phyloP scores from a whole-genome alignment of 2,888 invertebrate genomes.

The Deroplatys truncata region DNA sequence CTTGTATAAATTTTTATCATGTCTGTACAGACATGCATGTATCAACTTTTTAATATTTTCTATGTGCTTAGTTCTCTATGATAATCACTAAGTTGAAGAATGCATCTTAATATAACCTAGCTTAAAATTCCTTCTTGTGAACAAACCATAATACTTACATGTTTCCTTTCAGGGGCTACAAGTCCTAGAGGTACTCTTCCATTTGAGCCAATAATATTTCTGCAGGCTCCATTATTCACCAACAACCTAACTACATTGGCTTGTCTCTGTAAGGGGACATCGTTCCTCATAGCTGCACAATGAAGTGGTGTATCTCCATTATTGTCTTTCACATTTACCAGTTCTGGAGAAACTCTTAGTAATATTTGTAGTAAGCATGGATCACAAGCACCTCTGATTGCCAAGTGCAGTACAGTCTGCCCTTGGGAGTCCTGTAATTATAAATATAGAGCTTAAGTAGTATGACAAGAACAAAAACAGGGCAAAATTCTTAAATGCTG shows the following conservation, averaged over 20 bases:
- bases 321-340: not conserved
- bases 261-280: not conserved
- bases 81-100: too few relatives aligned
- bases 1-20: too few relatives aligned
- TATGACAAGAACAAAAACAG: too few relatives aligned
- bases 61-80: too few relatives aligned
- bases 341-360: not conserved
- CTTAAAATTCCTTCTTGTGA: not conserved
- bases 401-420: not conserved
- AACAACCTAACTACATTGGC: not conserved
- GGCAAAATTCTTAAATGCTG: too few relatives aligned
- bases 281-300: not conserved
- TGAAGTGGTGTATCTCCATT: not conserved
- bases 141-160: not conserved
- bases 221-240: not conserved
- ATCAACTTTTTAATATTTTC: too few relatives aligned
- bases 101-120: too few relatives aligned
- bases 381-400: not conserved
- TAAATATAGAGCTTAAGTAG: not conserved
- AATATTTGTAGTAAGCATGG: not conserved
- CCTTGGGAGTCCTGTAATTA: not conserved
- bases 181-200: not conserved
- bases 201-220: not conserved
- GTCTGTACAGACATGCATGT: too few relatives aligned
- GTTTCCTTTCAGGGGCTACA: not conserved